phyloP scores from a whole-genome alignment of 2,113 vertebrate species.

The Haemorhous mexicanus region DNA sequence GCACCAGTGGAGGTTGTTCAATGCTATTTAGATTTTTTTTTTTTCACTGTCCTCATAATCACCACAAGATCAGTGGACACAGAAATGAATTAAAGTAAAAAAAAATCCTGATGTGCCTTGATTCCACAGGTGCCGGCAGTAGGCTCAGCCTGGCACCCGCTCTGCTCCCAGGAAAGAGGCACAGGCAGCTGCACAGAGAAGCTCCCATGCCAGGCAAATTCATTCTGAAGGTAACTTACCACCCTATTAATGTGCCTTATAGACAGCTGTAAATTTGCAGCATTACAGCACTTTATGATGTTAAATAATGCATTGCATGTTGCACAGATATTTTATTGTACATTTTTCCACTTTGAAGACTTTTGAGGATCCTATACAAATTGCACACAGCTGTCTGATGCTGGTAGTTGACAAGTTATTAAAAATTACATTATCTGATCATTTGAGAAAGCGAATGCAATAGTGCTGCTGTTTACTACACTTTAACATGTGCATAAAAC shows the following conservation, averaged over 20 bases:
- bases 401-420: constrained; percentile 34
- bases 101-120: background rate
- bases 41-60: background rate
- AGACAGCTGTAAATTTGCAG: constrained; percentile 22
- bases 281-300: constrained; percentile 22
- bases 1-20: background rate
- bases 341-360: constrained; percentile 24
- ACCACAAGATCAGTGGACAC: background rate
- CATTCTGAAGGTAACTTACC: background rate
- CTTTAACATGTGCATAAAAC: background rate
- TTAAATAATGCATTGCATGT: constrained; percentile 28
- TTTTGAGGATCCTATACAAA: constrained; percentile 5
- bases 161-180: background rate
- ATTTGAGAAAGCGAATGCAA: background rate
- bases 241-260: background rate
- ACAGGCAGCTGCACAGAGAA: rapidly evolving
- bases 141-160: background rate
- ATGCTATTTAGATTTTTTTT: background rate
- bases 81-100: background rate
- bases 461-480: rapidly evolving
- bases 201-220: background rate
- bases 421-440: constrained; percentile 49
- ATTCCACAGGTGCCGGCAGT: background rate
- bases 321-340: constrained; percentile 35
- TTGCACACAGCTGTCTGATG: constrained; percentile 11